Base-by-base conservation (phyloP, 1,140 invertebrate species). In the Nylanderia fulva region DNA sequence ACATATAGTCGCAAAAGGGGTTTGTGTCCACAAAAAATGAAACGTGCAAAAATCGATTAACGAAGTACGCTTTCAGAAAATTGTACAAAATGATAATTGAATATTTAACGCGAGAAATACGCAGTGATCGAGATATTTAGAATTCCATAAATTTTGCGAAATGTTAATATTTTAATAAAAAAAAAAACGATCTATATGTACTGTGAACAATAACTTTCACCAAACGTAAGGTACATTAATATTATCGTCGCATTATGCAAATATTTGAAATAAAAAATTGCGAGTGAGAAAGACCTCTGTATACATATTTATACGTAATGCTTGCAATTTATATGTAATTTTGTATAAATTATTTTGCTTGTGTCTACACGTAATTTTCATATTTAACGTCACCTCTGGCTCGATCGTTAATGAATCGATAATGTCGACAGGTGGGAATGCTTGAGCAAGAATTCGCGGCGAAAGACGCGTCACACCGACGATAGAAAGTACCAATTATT, bases 361-460 rank as follows among this genome's bases (percentile, higher is more conserved):
- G 15, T 18, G 4, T 15, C 45, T 18, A 1, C 33, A 4, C 48
- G 21, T 11, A 33, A 36, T 29, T 54, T 6, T 74, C 21, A n/a
- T 18, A 13, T 33, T 33, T 54, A 11, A 74, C 15, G 39, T n/a
- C 29, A 3, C 42, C 11, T 33, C 29, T 45, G 8, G 27, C 15
- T 71, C 33, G 1, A 8, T 29, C 21, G n/a, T 74, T 76, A 60
- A 83, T 45, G 8, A 61, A 52, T 61, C 21, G 72, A 13, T 84
- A 76, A 84, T 72, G 42, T 61, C 60, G 39, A 48, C 39, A 84
- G 79, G 29, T 64, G 56, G 36, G 39, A 85, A 45, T 11, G 83
- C 24, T 48, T 21, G 68, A 84, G 71, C 45, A 69, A 84, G 56
- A 64, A 77, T 64, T 76, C 24, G 9, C 11, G 18, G 63, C 33